Evolutionary conservation across 2,888 invertebrate species (phyloP).

Genomic region (Poecilobothrus nobilitatus): DNA sequence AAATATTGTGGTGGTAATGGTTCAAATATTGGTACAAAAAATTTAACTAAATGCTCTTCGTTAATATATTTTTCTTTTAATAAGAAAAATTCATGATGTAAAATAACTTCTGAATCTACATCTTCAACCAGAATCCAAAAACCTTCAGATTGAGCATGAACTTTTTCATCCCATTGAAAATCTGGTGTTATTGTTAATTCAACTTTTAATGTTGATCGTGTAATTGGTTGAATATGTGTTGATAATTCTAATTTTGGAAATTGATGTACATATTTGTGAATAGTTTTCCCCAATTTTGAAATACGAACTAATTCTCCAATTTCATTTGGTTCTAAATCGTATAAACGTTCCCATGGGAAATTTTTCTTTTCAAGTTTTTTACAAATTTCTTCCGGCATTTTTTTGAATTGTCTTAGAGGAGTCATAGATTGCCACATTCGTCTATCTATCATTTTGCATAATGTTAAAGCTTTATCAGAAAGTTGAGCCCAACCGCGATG

Average conservation of each 20-base stretch:
- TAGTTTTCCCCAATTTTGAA: constrained; percentile 63
- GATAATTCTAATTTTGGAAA: constrained; percentile 93
- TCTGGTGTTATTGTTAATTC: constrained; percentile 97
- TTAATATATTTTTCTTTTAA: constrained; percentile 87
- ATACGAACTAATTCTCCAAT: constrained; percentile 69
- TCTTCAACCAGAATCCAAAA: constrained; percentile 86
- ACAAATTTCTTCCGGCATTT: constrained; percentile 94
- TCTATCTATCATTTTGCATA: constrained; percentile 98
- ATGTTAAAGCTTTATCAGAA: constrained; percentile 87
- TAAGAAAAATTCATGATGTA: constrained; percentile 93
- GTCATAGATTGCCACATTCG: constrained; percentile 99
- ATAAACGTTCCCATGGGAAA: constrained; percentile 87
- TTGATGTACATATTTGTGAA: constrained; percentile 81
- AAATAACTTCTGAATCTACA: constrained; percentile 78
- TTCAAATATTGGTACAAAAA: constrained; percentile 97
- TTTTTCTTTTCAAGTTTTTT: constrained; percentile 98
- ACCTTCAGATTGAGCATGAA: constrained; percentile 70
- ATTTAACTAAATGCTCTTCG: constrained; percentile 94
- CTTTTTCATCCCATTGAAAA: constrained; percentile 98
- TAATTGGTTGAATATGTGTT: constrained; percentile 97
- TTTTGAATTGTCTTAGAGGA: constrained; percentile 90
- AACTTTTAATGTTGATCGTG: constrained; percentile 82
- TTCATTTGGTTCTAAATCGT: constrained; percentile 94
- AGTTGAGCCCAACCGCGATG: constrained; percentile 93
- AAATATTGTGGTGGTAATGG: constrained; percentile 98